phyloP scores from a whole-genome alignment of 2,888 invertebrate species.

The Sinelater perroti region DNA sequence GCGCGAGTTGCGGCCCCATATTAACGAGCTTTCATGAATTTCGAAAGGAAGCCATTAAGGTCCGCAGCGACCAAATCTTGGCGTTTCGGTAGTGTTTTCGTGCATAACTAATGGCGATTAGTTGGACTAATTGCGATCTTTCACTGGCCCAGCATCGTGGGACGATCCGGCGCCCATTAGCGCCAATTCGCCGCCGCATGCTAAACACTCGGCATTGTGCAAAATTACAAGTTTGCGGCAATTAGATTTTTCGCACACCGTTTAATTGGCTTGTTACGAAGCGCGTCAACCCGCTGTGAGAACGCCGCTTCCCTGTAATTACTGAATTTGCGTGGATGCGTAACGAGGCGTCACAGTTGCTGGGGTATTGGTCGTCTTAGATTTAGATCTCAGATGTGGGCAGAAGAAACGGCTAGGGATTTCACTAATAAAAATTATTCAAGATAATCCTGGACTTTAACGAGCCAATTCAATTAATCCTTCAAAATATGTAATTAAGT shows the following conservation, averaged over 20 bases:
- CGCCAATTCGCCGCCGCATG: conserved; percentile 16
- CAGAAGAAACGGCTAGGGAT: too few species aligned
- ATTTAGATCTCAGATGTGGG: conserved; percentile 4
- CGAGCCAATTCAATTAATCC: too few species aligned
- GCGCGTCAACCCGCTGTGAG: conserved; percentile 21
- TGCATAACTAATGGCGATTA: conserved; percentile 16
- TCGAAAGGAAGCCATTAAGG: conserved; percentile 1
- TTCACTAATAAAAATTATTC: too few species aligned
- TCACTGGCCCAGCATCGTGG: conserved; percentile 16
- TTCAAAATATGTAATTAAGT: too few species aligned
- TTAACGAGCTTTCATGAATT: too few species aligned
- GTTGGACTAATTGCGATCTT: conserved; percentile 25
- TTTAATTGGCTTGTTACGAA: conserved; percentile 28
- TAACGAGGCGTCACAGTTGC: conserved; percentile 17
- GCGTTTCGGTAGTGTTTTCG: conserved; percentile 5
- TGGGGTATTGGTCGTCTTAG: too few species aligned
- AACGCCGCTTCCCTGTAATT: conserved; percentile 20
- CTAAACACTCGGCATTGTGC: conserved; percentile 16
- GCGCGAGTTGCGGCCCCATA: too few species aligned
- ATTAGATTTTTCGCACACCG: conserved; percentile 29
- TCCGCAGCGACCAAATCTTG: background rate
- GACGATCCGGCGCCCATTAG: conserved; percentile 19
- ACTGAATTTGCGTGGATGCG: conserved; percentile 21
- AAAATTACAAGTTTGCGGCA: conserved; percentile 18
- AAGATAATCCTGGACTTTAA: too few species aligned